Evolutionary conservation across 2,888 invertebrate genomes (phyloP), one percentile per base, ranked within the genome.

Genomic region (Agonopterix arenella): DNA sequence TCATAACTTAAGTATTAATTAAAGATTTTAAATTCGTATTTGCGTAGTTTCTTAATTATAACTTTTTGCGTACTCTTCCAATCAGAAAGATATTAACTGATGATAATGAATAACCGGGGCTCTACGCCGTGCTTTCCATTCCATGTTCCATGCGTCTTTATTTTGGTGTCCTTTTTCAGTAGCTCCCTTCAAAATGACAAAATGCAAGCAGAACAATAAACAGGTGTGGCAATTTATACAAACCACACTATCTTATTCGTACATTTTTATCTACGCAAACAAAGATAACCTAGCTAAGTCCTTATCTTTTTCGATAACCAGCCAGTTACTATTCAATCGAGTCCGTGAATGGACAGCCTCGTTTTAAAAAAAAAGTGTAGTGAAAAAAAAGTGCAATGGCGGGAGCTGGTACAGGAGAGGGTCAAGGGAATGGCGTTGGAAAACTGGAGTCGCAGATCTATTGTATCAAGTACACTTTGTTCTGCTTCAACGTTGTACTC

Each of bases 391-490:
- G 79, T 80, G 78, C 73, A 70, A 92, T 91, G 92, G 91, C 90
- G 43, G 90, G 90, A 54, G 84, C 82, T 61, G 91, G 91, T 36
- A 86, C 80, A 63, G 86, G 85, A 7, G 73, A 77, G 53, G 91
- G 90, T 45, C 78, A 84, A 54, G 91, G 90, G 50, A 80, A 84
- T 51, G 89, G 84, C 2, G 84, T 89, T 36, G 89, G 90, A 46
- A 92, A 92, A 69, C 83, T 95, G 67, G 95, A 95, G 73, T 93
- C 93, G 59, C 93, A 93, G 71, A 95, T 96, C 66, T 93, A 93
- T 57, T 93, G 94, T 70, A 91, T 96, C 57, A 96, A 96, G 80
- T 96, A 95, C 80, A 93, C 94, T 45, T 84, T 96, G 57, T 93
- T 96, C 67, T 95, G 94, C 70, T 92, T 95, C 79, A 96, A 96